These are phyloP conservation scores for Hyperopisus bebe DNA, from an alignment of 2,113 vertebrate genomes.

Conservation along the genomic window DNA sequence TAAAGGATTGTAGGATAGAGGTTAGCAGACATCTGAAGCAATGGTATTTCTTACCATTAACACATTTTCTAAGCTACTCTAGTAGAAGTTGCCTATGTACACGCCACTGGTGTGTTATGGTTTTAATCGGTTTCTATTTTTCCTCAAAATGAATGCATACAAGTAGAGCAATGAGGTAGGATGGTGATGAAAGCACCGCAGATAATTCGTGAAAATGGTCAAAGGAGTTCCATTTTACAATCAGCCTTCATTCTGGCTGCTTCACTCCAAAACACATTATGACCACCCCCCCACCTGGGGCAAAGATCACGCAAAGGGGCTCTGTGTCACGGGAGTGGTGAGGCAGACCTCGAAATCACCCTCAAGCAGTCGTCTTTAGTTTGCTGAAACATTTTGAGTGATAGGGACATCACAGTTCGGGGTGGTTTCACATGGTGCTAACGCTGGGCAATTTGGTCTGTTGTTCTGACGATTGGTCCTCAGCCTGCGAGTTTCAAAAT, in stretches of 20 bases:
- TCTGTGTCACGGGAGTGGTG: not conserved
- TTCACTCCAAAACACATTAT: not conserved
- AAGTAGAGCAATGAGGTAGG: conserved; percentile 74
- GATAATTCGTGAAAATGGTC: conserved; percentile 55
- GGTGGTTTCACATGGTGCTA: not conserved
- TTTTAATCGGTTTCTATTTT: conserved; percentile 23
- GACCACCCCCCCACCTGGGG: not conserved
- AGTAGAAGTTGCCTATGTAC: conserved; percentile 21
- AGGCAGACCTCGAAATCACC: conserved; percentile 12
- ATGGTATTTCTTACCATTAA: not conserved
- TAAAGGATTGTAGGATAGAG: not conserved
- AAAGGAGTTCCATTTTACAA: not conserved
- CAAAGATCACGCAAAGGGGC: not conserved
- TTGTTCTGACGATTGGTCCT: conserved; percentile 38
- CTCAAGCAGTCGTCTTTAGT: not conserved
- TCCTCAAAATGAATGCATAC: conserved; percentile 56
- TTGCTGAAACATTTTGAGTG: not conserved
- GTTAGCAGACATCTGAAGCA: conserved; percentile 7
- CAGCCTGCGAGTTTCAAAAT: conserved; percentile 36
- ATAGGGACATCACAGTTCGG: not conserved
- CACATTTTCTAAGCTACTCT: conserved; percentile 3
- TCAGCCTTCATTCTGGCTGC: not conserved
- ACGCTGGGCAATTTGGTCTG: conserved; percentile 19
- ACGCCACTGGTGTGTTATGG: conserved; percentile 10
- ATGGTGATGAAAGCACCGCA: conserved; percentile 62